phyloP scores from a whole-genome alignment of 2,797 vertebrate genomes.

The Erithacus rubecula region DNA sequence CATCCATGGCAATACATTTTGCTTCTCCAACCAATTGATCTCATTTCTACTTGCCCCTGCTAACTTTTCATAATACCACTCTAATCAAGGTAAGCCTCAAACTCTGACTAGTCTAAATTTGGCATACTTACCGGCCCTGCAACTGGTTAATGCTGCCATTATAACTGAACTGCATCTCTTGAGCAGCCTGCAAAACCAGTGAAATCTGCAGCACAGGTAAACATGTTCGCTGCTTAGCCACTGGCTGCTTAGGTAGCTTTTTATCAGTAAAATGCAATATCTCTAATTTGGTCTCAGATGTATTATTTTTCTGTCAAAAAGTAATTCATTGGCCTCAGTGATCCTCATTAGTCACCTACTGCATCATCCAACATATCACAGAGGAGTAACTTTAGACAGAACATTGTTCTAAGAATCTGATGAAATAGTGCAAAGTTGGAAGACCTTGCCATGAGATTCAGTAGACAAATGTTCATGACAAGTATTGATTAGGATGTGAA shows the following conservation, averaged over 20 bases:
- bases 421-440: background rate
- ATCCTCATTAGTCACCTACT: background rate
- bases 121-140: background rate
- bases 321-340: background rate
- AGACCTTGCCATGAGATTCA: background rate
- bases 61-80: background rate
- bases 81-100: background rate
- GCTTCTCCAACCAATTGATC: background rate
- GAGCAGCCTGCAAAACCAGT: background rate
- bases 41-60: constrained; percentile 4
- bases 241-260: background rate
- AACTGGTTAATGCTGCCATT: background rate
- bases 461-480: background rate
- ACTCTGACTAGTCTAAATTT: background rate
- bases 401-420: background rate
- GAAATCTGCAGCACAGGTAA: background rate
- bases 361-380: background rate
- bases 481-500: background rate
- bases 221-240: background rate
- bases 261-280: background rate
- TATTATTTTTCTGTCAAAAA: background rate
- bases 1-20: constrained; percentile 6
- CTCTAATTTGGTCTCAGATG: background rate
- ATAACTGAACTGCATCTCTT: background rate
- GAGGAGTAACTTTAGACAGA: background rate